phyloP scores from a whole-genome alignment of 2,888 invertebrate species.

The Melanostoma scalare region DNA sequence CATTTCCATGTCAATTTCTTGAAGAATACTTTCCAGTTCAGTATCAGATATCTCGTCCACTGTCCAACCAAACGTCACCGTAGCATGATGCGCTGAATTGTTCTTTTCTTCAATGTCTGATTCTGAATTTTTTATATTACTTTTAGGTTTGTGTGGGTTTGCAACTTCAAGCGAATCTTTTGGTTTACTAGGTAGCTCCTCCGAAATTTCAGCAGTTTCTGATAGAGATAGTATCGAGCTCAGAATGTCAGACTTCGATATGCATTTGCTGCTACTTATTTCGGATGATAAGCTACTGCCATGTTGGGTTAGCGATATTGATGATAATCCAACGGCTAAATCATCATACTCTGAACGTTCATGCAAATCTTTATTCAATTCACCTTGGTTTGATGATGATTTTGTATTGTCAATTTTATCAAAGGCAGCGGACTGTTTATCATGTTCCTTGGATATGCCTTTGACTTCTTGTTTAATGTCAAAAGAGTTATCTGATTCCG shows the following conservation, averaged over 20 bases:
- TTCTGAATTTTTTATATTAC: conserved; percentile 1
- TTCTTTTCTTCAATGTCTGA: not conserved
- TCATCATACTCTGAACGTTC: conserved; percentile 75
- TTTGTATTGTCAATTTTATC: conserved; percentile 15
- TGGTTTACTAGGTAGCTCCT: not conserved
- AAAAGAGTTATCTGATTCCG: conserved; percentile 76
- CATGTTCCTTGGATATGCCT: conserved; percentile 7
- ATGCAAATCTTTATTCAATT: conserved; percentile 18
- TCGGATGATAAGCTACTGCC: conserved; percentile 43
- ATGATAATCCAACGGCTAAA: conserved; percentile 79
- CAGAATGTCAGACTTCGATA: conserved; percentile 67
- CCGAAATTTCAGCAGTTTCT: conserved; percentile 37
- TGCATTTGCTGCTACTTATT: conserved; percentile 49
- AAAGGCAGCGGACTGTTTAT: not conserved
- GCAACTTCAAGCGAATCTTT: conserved; percentile 2
- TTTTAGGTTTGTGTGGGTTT: not conserved
- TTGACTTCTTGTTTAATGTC: conserved; percentile 9
- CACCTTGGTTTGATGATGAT: conserved; percentile 10
- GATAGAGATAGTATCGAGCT: conserved; percentile 67
- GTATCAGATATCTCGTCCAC: conserved; percentile 82
- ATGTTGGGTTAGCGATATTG: conserved; percentile 79
- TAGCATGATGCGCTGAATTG: conserved; percentile 33
- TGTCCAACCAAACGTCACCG: conserved; percentile 81
- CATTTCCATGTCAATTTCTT: conserved; percentile 80
- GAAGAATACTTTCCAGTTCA: conserved; percentile 81